Evolutionary conservation across 1,140 invertebrate genomes (phyloP).

Genomic region (Schlechtendalia chinensis): DNA sequence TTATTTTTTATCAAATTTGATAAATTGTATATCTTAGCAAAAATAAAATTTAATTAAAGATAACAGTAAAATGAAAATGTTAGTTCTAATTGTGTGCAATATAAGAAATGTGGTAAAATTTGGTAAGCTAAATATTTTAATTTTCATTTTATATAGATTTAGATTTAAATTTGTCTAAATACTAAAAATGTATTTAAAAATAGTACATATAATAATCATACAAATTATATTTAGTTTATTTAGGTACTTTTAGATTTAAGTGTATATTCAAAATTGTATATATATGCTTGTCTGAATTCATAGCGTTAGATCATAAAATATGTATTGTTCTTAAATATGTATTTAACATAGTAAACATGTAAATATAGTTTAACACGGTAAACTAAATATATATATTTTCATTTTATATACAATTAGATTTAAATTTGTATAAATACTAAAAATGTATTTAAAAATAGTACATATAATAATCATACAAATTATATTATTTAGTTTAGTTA

Average conservation of each 20-base stretch:
- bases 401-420: neutral
- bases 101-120: neutral
- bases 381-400: neutral
- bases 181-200: neutral
- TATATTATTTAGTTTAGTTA: neutral
- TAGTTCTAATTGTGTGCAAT: no score
- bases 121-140: neutral
- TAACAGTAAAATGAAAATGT: no score
- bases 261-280: neutral
- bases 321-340: no score
- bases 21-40: no score
- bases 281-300: no score
- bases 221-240: neutral
- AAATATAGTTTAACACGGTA: no score
- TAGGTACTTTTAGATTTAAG: neutral
- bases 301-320: no score
- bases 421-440: neutral
- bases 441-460: neutral
- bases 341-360: neutral
- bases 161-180: neutral
- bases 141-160: neutral
- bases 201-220: neutral
- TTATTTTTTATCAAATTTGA: no score
- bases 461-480: neutral
- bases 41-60: no score